Base-by-base conservation (phyloP, 2,113 vertebrate genomes). In the Empidonax alnorum region DNA sequence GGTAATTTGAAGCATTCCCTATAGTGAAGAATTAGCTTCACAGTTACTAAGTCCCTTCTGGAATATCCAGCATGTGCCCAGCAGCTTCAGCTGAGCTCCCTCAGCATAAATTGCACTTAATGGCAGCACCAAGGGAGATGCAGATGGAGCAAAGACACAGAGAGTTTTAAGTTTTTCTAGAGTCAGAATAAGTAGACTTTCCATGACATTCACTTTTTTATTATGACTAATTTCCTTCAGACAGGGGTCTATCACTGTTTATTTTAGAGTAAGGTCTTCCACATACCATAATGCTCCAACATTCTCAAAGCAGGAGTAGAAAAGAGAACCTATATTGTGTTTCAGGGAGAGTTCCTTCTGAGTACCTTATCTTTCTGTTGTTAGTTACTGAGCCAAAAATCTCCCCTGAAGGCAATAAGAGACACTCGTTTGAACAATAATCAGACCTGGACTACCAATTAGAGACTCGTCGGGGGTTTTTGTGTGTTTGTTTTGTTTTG, bases 101-200 rank as follows among this genome's bases (percentile, higher is more conserved):
- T 68, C 4, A 8, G 24, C 0, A 1, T 46, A 11, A 24, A 9
- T 18, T 56, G 30, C 21, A 69, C 16, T 7, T 4, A 5, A 4
- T 37, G 12, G 58, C 46, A 53, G 19, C 30, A 22, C 3, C 56
- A 35, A 78, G 12, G 4, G 21, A 78, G 18, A 67, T 1, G 3
- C 5, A 75, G 33, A 27, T 22, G 68, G 41, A 87, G 23, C 4
- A 66, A 76, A 78, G 16, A 37, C 22, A 72, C 3, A 31, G 42
- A 84, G 50, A 69, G 15, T 31, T 79, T 61, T 44, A 66, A 24
- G 41, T 73, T 67, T 71, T 72, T 95, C 72, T 86, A 41, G 37
- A 69, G 39, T 41, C 30, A 81, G 41, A 55, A 82, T 15, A 63
- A 49, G 3, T 35, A 73, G 50, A 5, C 7, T 73, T 47, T 73